phyloP scores from a whole-genome alignment of 2,888 invertebrate species.

The Drosophila pseudotakahashii region DNA sequence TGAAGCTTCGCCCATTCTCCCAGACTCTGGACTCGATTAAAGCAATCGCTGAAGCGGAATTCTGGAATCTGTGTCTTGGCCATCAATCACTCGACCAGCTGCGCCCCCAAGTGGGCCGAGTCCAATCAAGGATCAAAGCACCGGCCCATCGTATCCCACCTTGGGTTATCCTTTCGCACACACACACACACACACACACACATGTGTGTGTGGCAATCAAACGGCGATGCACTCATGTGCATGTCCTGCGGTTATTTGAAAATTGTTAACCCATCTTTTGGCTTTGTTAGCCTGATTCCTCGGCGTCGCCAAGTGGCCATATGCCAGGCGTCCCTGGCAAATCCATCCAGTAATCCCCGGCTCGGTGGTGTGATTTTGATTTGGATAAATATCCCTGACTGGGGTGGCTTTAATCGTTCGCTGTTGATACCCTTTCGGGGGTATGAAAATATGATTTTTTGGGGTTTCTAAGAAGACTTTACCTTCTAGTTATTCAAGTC shows the following conservation, averaged over 20 bases:
- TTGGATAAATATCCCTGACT: conserved; percentile 1
- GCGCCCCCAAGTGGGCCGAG: conserved; percentile 55
- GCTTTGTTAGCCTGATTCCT: conserved; percentile 54
- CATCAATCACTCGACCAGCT: conserved; percentile 73
- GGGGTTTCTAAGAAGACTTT: neutral
- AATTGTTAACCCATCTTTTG: conserved; percentile 54
- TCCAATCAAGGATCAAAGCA: conserved; percentile 79
- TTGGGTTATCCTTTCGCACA: conserved; percentile 18
- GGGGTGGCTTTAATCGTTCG: conserved; percentile 38
- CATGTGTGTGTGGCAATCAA: conserved; percentile 66
- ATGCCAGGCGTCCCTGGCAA: conserved; percentile 56
- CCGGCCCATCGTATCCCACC: conserved; percentile 36
- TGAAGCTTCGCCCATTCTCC: neutral
- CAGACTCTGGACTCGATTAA: conserved; percentile 63
- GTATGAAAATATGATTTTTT: conserved; percentile 10
- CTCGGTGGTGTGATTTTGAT: conserved; percentile 39
- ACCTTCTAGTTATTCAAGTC: neutral
- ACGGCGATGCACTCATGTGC: conserved; percentile 68
- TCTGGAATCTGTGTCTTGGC: conserved; percentile 52
- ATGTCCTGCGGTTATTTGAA: conserved; percentile 76
- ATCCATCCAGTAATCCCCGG: conserved; percentile 32
- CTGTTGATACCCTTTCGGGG: conserved; percentile 40
- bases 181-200: conserved; percentile 57
- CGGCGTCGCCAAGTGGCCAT: conserved; percentile 63
- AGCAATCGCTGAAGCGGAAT: conserved; percentile 68